These are phyloP conservation scores for Python bivittatus DNA, from an alignment of 2,113 vertebrate species.

Conservation along the genomic window DNA sequence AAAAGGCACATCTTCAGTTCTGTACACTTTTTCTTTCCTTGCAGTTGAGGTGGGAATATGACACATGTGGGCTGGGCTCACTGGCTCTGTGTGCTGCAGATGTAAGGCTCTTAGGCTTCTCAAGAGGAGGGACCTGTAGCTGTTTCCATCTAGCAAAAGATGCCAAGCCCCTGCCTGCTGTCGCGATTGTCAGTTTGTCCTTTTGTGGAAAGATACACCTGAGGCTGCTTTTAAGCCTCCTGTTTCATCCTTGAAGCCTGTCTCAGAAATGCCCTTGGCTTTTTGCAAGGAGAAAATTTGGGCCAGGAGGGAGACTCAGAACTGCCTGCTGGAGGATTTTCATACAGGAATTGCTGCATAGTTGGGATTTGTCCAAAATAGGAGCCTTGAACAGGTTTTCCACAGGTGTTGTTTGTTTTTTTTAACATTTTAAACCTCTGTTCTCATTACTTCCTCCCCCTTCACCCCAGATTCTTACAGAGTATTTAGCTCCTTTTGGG, in stretches of 20 bases:
- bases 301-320: slow-evolving; percentile 34
- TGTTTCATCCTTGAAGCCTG: slow-evolving; percentile 67
- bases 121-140: slow-evolving; percentile 2
- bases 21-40: neutral
- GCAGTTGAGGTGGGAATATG: neutral
- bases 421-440: slow-evolving; percentile 64
- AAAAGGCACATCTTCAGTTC: slow-evolving; percentile 10
- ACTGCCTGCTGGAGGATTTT: slow-evolving; percentile 57
- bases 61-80: neutral
- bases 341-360: slow-evolving; percentile 59
- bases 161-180: slow-evolving; percentile 39
- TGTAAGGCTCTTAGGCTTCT: slow-evolving; percentile 8
- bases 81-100: slow-evolving; percentile 22
- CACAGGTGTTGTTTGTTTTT: slow-evolving; percentile 59
- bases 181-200: slow-evolving; percentile 24
- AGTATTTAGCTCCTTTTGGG: slow-evolving; percentile 51
- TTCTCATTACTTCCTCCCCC: slow-evolving; percentile 4
- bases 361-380: slow-evolving; percentile 58
- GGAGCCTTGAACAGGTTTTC: slow-evolving; percentile 55
- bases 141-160: neutral
- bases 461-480: slow-evolving; percentile 32
- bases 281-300: slow-evolving; percentile 50
- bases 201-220: slow-evolving; percentile 27
- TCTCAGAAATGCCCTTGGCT: slow-evolving; percentile 57
- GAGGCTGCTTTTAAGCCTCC: slow-evolving; percentile 66